A percentile compares a stretch with the other conserved stretches of the same genome.
Evolutionary conservation across 2,113 vertebrate genomes (phyloP).

Genomic region (Cyprinodon tularosa): DNA sequence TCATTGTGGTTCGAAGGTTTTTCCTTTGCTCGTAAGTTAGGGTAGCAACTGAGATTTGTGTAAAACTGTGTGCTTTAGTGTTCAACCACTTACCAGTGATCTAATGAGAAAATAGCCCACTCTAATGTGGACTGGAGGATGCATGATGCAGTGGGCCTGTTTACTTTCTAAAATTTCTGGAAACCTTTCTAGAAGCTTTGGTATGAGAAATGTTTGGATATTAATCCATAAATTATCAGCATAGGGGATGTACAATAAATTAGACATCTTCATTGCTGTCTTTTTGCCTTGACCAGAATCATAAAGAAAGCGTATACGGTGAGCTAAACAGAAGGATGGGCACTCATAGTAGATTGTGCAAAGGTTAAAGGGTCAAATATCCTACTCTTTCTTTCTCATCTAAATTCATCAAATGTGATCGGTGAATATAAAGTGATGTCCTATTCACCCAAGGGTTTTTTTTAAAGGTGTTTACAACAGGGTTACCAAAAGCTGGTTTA

Average conservation of each 20-base stretch:
- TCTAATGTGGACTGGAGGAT: neutral
- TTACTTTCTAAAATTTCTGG: neutral
- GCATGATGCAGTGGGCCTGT: neutral
- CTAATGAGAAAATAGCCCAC: neutral
- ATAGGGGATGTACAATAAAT: neutral
- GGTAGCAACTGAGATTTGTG: neutral
- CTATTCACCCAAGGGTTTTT: too few relatives aligned
- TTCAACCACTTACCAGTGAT: neutral
- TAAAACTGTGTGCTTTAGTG: neutral
- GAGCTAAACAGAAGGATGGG: too few relatives aligned
- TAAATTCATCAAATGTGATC: neutral
- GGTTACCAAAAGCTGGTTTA: neutral
- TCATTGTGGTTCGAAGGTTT: too few relatives aligned
- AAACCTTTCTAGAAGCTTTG: neutral
- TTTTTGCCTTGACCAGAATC: neutral
- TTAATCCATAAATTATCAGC: neutral
- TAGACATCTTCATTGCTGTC: neutral
- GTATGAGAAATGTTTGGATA: neutral
- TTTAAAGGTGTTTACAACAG: too few relatives aligned
- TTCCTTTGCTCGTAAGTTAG: neutral
- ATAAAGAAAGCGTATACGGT: neutral
- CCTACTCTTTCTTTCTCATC: too few relatives aligned
- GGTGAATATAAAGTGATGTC: neutral
- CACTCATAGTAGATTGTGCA: too few relatives aligned
- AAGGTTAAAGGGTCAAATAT: neutral